Evolutionary conservation across 2,797 vertebrate genomes (phyloP).

Genomic region (Malacoctenus gilli): DNA sequence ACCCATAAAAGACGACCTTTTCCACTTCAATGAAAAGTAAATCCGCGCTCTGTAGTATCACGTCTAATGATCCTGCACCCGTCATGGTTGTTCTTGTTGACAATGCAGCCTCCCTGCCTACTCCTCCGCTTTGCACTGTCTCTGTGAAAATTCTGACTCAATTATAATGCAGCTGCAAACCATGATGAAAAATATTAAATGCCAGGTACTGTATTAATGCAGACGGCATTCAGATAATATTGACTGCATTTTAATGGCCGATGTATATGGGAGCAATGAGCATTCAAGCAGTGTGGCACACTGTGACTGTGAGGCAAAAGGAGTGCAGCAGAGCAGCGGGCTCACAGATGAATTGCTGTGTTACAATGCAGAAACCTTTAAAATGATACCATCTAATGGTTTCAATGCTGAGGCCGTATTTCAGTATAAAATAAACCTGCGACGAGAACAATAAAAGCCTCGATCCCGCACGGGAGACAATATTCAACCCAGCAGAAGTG

Average conservation of each 20-base stretch:
- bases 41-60: slow-evolving; percentile 43
- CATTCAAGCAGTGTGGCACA: slow-evolving; percentile 13
- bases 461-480: slow-evolving; percentile 9
- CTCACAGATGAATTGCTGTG: slow-evolving; percentile 50
- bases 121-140: slow-evolving; percentile 18
- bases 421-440: slow-evolving; percentile 33
- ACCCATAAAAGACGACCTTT: slow-evolving; percentile 72
- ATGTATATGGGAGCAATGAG: slow-evolving; percentile 36
- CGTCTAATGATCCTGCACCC: slow-evolving; percentile 58
- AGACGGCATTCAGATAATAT: slow-evolving; percentile 58
- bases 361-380: slow-evolving; percentile 32
- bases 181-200: slow-evolving; percentile 54
- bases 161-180: slow-evolving; percentile 48
- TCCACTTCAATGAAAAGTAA: slow-evolving; percentile 68
- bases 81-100: slow-evolving; percentile 55
- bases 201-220: slow-evolving; percentile 49
- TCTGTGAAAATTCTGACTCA: slow-evolving; percentile 35
- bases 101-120: slow-evolving; percentile 34
- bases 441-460: slow-evolving; percentile 31
- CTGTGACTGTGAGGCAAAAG: slow-evolving; percentile 43
- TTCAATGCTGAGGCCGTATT: slow-evolving; percentile 20
- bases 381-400: slow-evolving; percentile 32
- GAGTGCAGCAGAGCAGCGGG: slow-evolving; percentile 33
- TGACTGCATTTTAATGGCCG: slow-evolving; percentile 51
- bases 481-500: slow-evolving; percentile 10